Percentiles rank a stretch among this genome's conserved stretches.
These are phyloP conservation scores for Passer domesticus DNA, from an alignment of 2,113 vertebrate genomes.

Conservation along the genomic window DNA sequence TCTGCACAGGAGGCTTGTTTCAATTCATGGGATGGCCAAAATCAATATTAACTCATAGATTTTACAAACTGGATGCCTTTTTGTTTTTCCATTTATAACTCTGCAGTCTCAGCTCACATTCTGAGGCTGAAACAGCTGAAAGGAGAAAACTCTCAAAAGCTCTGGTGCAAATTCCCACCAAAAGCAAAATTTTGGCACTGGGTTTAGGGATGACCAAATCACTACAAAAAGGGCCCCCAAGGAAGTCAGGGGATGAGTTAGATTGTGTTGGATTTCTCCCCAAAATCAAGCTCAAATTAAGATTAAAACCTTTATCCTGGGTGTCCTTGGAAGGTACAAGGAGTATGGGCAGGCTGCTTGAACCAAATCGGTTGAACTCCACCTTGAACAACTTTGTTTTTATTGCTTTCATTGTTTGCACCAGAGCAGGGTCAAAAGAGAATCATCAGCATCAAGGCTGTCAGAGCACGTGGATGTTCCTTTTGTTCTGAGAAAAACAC, in stretches of 20 bases:
- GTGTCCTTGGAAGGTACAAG: neutral
- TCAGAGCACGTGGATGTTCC: neutral
- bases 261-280: neutral
- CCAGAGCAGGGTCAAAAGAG: neutral
- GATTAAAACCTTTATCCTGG: neutral
- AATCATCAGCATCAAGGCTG: neutral
- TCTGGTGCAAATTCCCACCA: neutral
- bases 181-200: neutral
- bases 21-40: neutral
- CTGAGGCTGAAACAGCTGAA: neutral
- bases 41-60: neutral
- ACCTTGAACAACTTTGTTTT: neutral
- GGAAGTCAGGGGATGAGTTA: neutral
- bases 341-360: neutral
- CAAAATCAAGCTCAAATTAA: neutral
- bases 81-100: neutral
- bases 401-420: neutral
- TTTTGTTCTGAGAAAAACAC: neutral
- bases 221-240: neutral
- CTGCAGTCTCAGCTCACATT: neutral
- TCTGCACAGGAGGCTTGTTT: neutral
- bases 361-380: neutral
- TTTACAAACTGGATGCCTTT: constrained; percentile 24
- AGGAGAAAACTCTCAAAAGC: neutral
- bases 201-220: neutral